Evolutionary conservation across 2,113 vertebrate species (phyloP), one percentile per base, ranked within the genome.

Genomic region (Lethenteron camtschaticum): DNA sequence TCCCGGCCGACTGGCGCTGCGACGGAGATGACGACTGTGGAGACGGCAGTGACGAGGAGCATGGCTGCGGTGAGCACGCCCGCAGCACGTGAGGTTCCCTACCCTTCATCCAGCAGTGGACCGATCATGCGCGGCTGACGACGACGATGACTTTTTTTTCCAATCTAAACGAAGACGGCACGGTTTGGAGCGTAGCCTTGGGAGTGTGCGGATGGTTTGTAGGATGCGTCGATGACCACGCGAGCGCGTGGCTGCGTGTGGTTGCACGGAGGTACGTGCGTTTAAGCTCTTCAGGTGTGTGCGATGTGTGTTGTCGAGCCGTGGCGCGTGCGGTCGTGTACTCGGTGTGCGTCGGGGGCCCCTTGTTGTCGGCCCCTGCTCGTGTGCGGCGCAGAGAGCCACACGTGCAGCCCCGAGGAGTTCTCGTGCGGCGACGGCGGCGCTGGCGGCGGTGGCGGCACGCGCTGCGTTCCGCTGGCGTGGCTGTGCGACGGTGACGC

Each of bases 341-440:
- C 41, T 41, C 41, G 41, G 41, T 7, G 41, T 41, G 41, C 41
- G 41, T 41, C 41, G 41, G 41, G 41, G 41, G 41, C 41, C 41
- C 41, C 41, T 6, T 41, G 41, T 41, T 7, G 41, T 41, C 41
- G 41, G 41, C 1, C 41, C 3, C 68, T n/a, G 24, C 58, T 63
- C 70, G 12, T 68, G 10, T 58, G 24, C 14, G 5, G 41, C 41
- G 10, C 68, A 83, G 81, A 78, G 57, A 59, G 77, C 41, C 76
- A 41, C 41, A 41, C 41, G 41, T 41, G 41, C 41, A 41, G 41
- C 41, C 41, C 41, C 41, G 41, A 41, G 41, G 41, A 41, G 41
- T 41, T 41, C 41, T 41, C 41, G 41, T 41, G 41, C 41, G 41
- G 5, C 41, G 95, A 83, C 10, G 82, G 88, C 3, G 77, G 78